phyloP scores from a whole-genome alignment of 1,140 invertebrate species.

The Artemia franciscana region DNA sequence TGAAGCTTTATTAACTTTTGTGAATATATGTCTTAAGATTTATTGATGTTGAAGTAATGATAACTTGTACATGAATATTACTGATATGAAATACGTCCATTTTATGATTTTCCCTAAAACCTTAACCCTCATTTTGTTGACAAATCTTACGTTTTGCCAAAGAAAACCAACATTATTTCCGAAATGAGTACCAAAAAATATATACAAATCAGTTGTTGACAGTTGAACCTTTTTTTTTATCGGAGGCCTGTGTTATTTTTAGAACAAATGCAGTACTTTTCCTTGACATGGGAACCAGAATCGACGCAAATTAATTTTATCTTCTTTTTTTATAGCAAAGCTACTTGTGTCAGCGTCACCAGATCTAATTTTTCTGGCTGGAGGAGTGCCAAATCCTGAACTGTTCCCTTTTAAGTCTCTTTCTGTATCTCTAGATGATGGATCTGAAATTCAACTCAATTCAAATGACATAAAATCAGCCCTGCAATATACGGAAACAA shows the following conservation, averaged over 20 bases:
- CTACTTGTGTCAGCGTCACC: conserved; percentile 35
- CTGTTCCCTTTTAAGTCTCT: conserved; percentile 46
- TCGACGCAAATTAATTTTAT: neutral
- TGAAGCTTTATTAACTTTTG: too few relatives aligned
- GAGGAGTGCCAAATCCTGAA: conserved; percentile 48
- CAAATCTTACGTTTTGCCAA: neutral
- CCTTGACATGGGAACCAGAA: neutral
- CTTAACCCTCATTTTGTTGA: too few relatives aligned
- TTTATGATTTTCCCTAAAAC: too few relatives aligned
- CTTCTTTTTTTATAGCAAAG: conserved; percentile 27
- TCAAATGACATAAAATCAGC: conserved; percentile 31
- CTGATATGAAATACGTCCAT: too few relatives aligned
- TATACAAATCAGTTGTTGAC: too few relatives aligned
- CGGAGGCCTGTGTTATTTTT: neutral
- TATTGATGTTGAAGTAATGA: too few relatives aligned
- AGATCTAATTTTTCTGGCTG: conserved; percentile 40
- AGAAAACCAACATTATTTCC: neutral
- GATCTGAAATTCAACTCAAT: conserved; percentile 28
- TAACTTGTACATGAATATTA: too few relatives aligned
- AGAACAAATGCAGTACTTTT: neutral
- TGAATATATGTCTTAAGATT: too few relatives aligned
- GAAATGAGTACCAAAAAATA: neutral
- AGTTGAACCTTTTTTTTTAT: neutral
- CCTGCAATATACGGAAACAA: conserved; percentile 45
- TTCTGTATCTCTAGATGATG: conserved; percentile 33